These are phyloP conservation scores for Threskiornis aethiopicus DNA, from an alignment of 2,797 vertebrate genomes.

Conservation along the genomic window DNA sequence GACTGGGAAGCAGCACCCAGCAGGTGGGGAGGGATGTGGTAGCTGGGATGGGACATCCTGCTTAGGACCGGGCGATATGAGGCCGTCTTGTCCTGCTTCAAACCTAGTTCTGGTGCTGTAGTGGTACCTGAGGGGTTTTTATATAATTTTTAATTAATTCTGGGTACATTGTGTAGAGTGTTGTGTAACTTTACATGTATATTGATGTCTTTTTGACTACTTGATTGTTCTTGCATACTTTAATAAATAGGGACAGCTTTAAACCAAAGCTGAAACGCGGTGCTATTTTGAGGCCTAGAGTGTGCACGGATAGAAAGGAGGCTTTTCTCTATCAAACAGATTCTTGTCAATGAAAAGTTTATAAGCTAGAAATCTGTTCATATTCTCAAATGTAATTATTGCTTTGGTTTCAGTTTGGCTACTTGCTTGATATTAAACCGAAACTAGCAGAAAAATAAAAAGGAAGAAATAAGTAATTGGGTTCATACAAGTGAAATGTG, in stretches of 20 bases:
- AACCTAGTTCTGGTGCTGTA: not conserved
- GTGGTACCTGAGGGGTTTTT: not conserved
- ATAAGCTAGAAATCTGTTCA: not conserved
- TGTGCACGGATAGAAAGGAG: not conserved
- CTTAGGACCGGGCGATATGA: rapidly evolving
- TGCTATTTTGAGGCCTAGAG: not conserved
- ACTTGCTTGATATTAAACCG: not conserved
- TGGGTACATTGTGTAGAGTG: rapidly evolving
- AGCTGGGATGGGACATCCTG: no score
- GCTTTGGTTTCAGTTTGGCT: not conserved
- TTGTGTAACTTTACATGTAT: rapidly evolving
- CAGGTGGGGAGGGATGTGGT: not conserved
- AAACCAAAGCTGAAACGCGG: not conserved
- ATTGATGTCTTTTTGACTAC: not conserved
- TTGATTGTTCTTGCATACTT: not conserved
- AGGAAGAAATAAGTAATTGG: not conserved
- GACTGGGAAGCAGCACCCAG: not conserved
- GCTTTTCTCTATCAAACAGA: not conserved
- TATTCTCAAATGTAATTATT: not conserved
- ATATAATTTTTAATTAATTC: not conserved
- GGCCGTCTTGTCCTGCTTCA: not conserved
- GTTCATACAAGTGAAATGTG: not conserved
- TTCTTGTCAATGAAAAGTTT: not conserved
- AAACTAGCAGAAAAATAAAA: not conserved
- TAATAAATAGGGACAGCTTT: not conserved